Evolutionary conservation across 2,113 vertebrate genomes (phyloP).

Genomic region (Oxygymnocypris stewartii): DNA sequence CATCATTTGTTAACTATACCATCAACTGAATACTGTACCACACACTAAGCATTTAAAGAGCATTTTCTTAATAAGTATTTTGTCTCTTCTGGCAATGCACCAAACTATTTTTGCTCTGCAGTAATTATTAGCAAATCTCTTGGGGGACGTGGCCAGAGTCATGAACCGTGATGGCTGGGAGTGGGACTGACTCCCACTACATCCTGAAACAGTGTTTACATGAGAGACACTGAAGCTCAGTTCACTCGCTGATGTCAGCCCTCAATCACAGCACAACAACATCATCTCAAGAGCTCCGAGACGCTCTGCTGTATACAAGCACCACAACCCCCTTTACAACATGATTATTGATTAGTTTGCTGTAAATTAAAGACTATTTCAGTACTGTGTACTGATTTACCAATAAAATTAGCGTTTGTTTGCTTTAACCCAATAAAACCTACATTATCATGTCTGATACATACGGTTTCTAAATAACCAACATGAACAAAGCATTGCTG

Average conservation of each 20-base stretch:
- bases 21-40: not conserved
- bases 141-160: not conserved
- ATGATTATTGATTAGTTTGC: not conserved
- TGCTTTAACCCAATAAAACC: not conserved
- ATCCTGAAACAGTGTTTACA: constrained; percentile 24
- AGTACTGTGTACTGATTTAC: not conserved
- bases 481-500: not conserved
- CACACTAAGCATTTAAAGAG: not conserved
- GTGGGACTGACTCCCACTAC: constrained; percentile 12
- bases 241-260: constrained; percentile 6
- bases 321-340: not conserved
- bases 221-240: constrained; percentile 4
- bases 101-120: not conserved
- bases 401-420: not conserved
- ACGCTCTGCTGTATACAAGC: not conserved
- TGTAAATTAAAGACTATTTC: not conserved
- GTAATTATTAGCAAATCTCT: constrained; percentile 10
- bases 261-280: not conserved
- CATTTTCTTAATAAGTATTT: not conserved
- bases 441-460: not conserved
- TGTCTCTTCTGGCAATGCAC: not conserved
- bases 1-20: not conserved
- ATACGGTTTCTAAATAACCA: not conserved
- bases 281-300: constrained; percentile 1
- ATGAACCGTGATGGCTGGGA: not conserved